Base-by-base conservation (phyloP, 1,140 invertebrate genomes). In the Cydia amplana region DNA sequence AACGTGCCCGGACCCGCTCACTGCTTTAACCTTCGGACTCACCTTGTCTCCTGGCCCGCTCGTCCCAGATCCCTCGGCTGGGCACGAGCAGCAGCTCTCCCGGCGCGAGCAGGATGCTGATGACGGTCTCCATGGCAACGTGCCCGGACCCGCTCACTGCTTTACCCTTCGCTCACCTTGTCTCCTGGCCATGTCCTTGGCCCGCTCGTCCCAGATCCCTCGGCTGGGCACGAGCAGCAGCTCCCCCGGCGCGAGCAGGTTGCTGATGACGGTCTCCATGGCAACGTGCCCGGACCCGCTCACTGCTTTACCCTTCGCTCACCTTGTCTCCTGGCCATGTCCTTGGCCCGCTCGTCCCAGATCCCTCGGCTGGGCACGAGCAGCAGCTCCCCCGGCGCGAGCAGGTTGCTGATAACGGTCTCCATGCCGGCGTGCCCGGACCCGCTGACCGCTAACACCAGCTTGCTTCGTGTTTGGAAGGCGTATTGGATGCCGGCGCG, bases 361-460 rank as follows among this genome's bases (percentile, higher is more conserved):
- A 97, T 92, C 0, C 97, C 97, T 83, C 95, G 95, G 16, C 94
- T 93, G n/a, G 95, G 95, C 46, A 97, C 94, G 5, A 98, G 91
- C 32, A 97, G 93, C 0, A 93, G 94, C 78, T 98, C 97, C 0
- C 95, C 95, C 0, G 95, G 94, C 84, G 97, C 97, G 1, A 98
- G 85, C 7, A 98, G 85, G 91, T 98, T 98, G 80, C 94, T 94
- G 40, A 97, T 93, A 7, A 96, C 93, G 0, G 96, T 94, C 86
- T 98, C 97, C 96, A 98, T 97, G 2, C 96, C 97, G 23, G 94
- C 94, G 89, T 98, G 97, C 12, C 97, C 97, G 32, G 97, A 95
- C 0, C 96, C 95, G 84, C 96, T 96, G 1, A 97, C 90, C 12
- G 95, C 96, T 79, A 98, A 94, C 2, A 97, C 97, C 65, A 97